Base-by-base conservation (phyloP, 92 coral and sea anemone genomes). In the Epizoanthus rinbou region DNA sequence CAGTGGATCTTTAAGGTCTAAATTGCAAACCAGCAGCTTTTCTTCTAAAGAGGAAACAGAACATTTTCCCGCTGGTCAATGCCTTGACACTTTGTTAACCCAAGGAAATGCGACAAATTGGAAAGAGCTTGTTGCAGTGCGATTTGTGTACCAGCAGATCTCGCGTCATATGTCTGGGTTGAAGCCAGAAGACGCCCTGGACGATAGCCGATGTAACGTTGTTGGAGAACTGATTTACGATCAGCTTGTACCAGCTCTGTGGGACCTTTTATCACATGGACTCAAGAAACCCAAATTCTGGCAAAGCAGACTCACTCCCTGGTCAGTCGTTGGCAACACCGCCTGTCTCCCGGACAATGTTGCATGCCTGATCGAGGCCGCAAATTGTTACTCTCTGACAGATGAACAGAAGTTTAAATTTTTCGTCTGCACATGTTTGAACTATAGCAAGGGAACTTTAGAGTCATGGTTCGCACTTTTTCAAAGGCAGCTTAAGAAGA, bases 161-260 rank as follows among this genome's bases (percentile, higher is more conserved):
- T 57, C 81, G 19, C 81, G 81, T 19, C 69, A 76, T 68, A 76
- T 76, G 81, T 76, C 81, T 15, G 18, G 52, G 18, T 58, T 76
- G 53, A 59, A 57, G 16, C 81, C 81, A 1, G 81, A 58, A 41
- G 57, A 57, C 43, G 81, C 81, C 41, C 69, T 76, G 35, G 69
- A 76, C 5, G 81, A 76, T 35, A 37, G 53, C 19, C 68, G 69
- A 57, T 76, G 69, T 39, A 76, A 58, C 19, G 81, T 58, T 0
- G 81, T 76, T n/a, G 81, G 81, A 22, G 81, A 76, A 52, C 22
- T 76, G 63, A 59, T 76, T 57, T 76, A 76, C 62, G 69, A 76
- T 15, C 81, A 35, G 39, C 21, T 76, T 18, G 81, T 76, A 1
- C 81, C 65, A 58, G 69, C 24, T 35, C 45, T 76, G 14, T 76